Evolutionary conservation across 2,888 invertebrate genomes (phyloP), one percentile per base, ranked within the genome.

Genomic region (Stictocephala bisonia): DNA sequence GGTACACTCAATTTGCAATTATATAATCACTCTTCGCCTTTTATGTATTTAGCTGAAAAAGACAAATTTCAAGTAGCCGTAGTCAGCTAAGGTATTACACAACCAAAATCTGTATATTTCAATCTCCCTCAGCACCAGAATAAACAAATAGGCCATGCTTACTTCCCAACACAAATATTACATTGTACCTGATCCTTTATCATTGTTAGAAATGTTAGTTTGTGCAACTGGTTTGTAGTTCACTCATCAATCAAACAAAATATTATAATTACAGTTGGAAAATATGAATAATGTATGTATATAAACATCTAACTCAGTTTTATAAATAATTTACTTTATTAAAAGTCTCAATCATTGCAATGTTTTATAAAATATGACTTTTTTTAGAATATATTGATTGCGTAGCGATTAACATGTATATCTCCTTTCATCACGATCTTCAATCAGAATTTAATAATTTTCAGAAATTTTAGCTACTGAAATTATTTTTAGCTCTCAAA

Each of bases 111-210:
- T 50, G 51, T 29, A 15, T 56, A 29, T 7, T 29, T 31, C 31
- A 29, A 56, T 29, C 56, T 20, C 29, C 27, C n/a, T 27, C 56
- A 56, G 15, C 15, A 56, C 29, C 15, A n/a, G 13, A 24, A 51
- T 24, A 51, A 2, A 24, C 35, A 3, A 18, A 35, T 13, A 35
- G 24, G 60, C 60, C 60, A 31, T 29, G 58, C 58, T 58, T 58
- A n/a, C n/a, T n/a, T 15, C 31, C 53, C 31, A 22, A 40, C 60
- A 18, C 35, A 18, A 4, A 6, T n/a, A n/a, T n/a, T n/a, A n/a
- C n/a, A n/a, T 40, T 11, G 60, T 60, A 60, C 60, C 60, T 60
- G 60, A 60, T 29, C 60, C 40, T 40, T 7, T n/a, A n/a, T n/a
- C n/a, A n/a, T n/a, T 56, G 56, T 27, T 56, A 56, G 56, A 56